Conservation (phyloP, 2,113 vertebrate species). For the Athene noctua region DNA sequence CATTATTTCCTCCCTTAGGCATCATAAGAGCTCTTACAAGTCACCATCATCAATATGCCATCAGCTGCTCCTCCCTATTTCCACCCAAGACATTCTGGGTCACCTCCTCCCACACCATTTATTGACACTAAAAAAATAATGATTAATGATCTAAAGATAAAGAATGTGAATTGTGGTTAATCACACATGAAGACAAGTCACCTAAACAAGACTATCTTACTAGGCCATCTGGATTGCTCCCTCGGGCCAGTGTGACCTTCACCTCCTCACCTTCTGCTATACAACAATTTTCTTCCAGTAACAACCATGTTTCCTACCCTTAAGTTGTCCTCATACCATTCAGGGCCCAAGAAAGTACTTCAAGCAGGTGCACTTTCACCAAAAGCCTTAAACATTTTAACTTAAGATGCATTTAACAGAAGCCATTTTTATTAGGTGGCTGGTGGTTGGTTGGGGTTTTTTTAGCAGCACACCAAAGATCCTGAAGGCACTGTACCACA, state of each 20-base stretch:
- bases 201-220: neutral
- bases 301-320: neutral
- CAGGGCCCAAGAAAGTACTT: neutral
- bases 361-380: neutral
- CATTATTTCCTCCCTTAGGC: neutral
- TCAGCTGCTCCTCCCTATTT: neutral
- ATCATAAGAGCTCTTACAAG: neutral
- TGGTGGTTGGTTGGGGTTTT: neutral
- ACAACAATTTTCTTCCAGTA: neutral
- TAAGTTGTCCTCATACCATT: neutral
- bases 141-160: neutral
- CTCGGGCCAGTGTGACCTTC: neutral
- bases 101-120: neutral
- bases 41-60: accelerated
- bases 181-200: neutral
- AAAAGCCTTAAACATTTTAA: neutral
- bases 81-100: neutral
- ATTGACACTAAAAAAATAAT: neutral
- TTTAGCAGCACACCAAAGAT: neutral
- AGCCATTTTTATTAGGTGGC: neutral
- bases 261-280: neutral
- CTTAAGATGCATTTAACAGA: neutral
- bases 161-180: neutral
- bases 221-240: neutral
- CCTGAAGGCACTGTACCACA: neutral